Evolutionary conservation across 2,797 vertebrate species (phyloP), one percentile per base, ranked within the genome.

Genomic region (Molothrus aeneus): DNA sequence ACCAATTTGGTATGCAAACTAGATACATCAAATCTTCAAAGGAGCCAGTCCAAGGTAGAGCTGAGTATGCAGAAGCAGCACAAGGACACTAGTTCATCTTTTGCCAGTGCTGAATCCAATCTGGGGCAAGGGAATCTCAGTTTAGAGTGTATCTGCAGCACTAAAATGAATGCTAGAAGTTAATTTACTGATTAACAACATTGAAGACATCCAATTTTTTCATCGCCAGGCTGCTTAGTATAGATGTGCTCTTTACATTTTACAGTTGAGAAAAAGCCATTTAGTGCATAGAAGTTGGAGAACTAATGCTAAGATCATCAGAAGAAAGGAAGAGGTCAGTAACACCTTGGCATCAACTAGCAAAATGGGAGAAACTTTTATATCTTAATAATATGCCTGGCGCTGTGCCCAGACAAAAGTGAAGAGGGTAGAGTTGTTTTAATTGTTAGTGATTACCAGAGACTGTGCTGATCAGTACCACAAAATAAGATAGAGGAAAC

Each of bases 111-210:
- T 84, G 54, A 86, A 56, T 66, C 66, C 7, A 5, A 77, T 88
- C 36, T 68, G 40, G 40, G 32, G 34, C 43, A 61, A 72, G 56
- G 21, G 12, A 94, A 77, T 92, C 77, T 86, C 80, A 70, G 70
- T 42, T 63, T 80, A 51, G 36, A 31, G 56, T 75, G 42, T 73
- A 72, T 28, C 66, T 66, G 75, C 63, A 84, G 54, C 26, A 10
- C 56, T 81, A 79, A 93, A 84, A 75, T 69, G 53, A 81, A 57
- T 21, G 42, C 51, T 82, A 61, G 38, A 85, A 88, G 70, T 91
- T 95, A 93, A 84, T 95, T 90, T 69, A 84, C 54, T 86, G 90
- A 90, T 86, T 88, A 91, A 79, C 40, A 80, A 54, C 54, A 50
- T 21, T 56, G 47, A 89, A 90, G 73, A 63, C 34, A 70, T 68